Evolutionary conservation across 2,797 vertebrate genomes (phyloP).

Genomic region (Diplodus sargus): DNA sequence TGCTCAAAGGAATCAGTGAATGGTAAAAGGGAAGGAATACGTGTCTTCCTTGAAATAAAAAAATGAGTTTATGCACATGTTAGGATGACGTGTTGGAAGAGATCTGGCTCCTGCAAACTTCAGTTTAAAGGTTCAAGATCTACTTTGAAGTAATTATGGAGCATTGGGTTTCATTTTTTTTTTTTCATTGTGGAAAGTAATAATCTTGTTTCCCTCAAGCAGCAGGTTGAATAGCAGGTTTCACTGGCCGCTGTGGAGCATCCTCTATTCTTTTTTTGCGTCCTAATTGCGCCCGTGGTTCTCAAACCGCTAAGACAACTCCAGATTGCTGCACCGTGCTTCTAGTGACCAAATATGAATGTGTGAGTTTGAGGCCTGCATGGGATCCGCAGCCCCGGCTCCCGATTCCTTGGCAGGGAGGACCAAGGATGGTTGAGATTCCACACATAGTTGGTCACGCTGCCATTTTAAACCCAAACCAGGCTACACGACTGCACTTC

Average conservation of each 20-base stretch:
- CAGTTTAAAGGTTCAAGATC: not conserved
- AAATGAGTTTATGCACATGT: not conserved
- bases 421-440: conserved; percentile 83
- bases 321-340: conserved; percentile 51
- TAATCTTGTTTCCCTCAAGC: conserved; percentile 37
- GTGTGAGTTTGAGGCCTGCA: conserved; percentile 74
- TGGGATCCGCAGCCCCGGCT: conserved; percentile 72
- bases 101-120: not conserved
- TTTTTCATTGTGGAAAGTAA: conserved; percentile 36
- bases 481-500: conserved; percentile 68
- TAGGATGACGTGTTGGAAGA: not conserved
- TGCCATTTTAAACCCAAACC: conserved; percentile 85
- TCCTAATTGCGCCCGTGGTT: conserved; percentile 44
- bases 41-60: not conserved
- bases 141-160: conserved; percentile 1
- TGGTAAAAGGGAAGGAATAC: not conserved
- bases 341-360: conserved; percentile 79
- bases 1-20: not conserved
- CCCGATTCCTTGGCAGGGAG: conserved; percentile 74
- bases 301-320: conserved; percentile 59
- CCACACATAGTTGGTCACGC: conserved; percentile 86
- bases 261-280: conserved; percentile 34
- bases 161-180: conserved; percentile 16
- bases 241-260: conserved; percentile 9
- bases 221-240: conserved; percentile 75